phyloP scores from a whole-genome alignment of 2,113 vertebrate genomes.

The Zosterops pallidus region DNA sequence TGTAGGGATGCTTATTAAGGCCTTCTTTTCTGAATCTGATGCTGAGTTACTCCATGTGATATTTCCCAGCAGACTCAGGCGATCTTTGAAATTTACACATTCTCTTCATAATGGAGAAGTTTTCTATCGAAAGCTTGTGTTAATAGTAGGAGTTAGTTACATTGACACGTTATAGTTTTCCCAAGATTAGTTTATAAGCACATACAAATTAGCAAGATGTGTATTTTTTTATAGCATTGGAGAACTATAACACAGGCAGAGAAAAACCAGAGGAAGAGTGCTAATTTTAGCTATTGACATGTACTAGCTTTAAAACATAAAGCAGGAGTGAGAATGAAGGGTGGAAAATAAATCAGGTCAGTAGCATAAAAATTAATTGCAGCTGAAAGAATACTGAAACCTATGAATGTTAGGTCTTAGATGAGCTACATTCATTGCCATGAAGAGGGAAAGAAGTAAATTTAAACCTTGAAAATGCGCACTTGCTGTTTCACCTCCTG shows the following conservation, averaged over 20 bases:
- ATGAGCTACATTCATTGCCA: not conserved
- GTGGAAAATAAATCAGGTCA: not conserved
- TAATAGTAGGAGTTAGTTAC: not conserved
- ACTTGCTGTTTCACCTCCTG: not conserved
- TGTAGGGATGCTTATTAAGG: not conserved
- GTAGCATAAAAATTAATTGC: not conserved
- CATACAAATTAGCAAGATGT: not conserved
- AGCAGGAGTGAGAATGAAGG: not conserved
- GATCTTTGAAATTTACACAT: not conserved
- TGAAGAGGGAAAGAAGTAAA: not conserved
- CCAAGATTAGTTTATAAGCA: not conserved
- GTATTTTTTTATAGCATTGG: not conserved
- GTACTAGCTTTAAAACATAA: not conserved
- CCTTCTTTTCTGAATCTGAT: not conserved
- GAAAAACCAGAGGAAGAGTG: not conserved
- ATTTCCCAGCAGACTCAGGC: not conserved
- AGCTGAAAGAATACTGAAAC: not conserved
- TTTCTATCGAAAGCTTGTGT: fast-evolving
- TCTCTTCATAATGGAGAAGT: not conserved
- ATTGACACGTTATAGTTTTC: not conserved
- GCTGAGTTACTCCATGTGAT: not conserved
- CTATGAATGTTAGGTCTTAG: not conserved
- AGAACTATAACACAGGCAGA: not conserved
- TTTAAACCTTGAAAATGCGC: not conserved
- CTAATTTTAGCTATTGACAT: not conserved